Percentiles rank a stretch among this genome's conserved stretches.
phyloP scores from a whole-genome alignment of 92 coral and sea anemone genomes.

The Parazoanthus atlanticus region DNA sequence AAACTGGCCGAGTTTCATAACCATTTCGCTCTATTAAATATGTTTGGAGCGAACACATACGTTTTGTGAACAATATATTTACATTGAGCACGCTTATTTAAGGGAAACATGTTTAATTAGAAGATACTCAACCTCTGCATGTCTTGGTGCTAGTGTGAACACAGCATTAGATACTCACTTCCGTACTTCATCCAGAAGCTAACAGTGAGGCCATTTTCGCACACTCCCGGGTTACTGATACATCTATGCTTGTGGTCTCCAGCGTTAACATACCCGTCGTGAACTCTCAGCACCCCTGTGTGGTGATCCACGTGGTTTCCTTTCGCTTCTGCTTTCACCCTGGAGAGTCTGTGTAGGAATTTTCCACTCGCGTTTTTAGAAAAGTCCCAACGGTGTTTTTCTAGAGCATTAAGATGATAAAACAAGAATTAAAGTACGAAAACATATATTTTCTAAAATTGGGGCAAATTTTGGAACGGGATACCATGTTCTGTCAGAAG shows the following conservation, averaged over 20 bases:
- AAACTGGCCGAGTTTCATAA: no score
- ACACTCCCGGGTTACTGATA: constrained; percentile 2
- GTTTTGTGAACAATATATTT: no score
- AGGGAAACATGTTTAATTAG: no score
- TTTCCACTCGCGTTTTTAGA: not conserved
- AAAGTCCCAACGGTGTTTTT: constrained; percentile 10
- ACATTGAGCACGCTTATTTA: no score
- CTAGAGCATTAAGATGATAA: not conserved
- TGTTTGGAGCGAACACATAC: no score
- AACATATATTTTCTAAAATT: no score
- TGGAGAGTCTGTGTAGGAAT: not conserved
- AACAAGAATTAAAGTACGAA: no score
- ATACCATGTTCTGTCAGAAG: no score
- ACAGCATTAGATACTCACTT: not conserved
- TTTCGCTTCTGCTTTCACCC: not conserved
- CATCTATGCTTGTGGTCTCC: not conserved
- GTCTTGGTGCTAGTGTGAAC: no score
- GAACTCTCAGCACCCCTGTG: constrained; percentile 10
- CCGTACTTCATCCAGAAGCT: constrained; percentile 20
- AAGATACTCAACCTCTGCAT: no score
- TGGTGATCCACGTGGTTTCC: not conserved
- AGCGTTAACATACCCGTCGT: not conserved
- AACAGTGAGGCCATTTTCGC: not conserved
- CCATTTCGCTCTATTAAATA: no score
- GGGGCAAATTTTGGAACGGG: no score